Evolutionary conservation across 2,888 invertebrate genomes (phyloP), one percentile per base, ranked within the genome.

Genomic region (Aethes cnicana): DNA sequence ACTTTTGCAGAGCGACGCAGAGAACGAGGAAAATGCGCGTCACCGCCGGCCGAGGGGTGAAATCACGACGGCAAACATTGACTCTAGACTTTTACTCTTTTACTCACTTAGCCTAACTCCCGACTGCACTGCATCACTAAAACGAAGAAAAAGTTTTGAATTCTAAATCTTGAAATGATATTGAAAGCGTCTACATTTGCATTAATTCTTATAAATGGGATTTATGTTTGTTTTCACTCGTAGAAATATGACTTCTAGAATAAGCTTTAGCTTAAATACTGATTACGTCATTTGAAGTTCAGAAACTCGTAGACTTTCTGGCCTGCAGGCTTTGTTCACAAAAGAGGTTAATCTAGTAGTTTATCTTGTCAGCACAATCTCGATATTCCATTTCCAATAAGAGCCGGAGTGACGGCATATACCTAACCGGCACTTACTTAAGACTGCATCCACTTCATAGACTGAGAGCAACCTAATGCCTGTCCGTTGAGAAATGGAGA

Each of bases 1-100:
- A 74, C 70, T 77, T 69, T 63, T 61, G 58, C 63, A 55, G 57
- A 59, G 55, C 55, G 52, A 47, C 56, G 55, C 47, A 54, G 50
- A 57, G 59, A 57, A 57, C 60, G 61, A 59, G 53, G 57, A 57
- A 56, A 69, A 64, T 68, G 69, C 68, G 67, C 79, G 81, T 81
- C 81, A 81, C 77, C 62, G 74, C 57, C 74, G 69, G 69, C 62
- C 74, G 72, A 78, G 75, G 74, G 73, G 72, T 69, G 74, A 86
- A 88, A 88, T 89, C 87, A 87, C 83, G 84, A 74, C 74, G 61
- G 87, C 87, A 86, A 88, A 89, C 84, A 88, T 88, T 88, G 87
- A 88, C 89, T 86, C 78, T 83, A 74, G 75, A 81, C 81, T 85
- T 88, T 87, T 84, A 81, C 80, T 84, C 80, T 84, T 84, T 84